Evolutionary conservation across 2,888 invertebrate species (phyloP).

Genomic region (Aporophyla lueneburgensis): DNA sequence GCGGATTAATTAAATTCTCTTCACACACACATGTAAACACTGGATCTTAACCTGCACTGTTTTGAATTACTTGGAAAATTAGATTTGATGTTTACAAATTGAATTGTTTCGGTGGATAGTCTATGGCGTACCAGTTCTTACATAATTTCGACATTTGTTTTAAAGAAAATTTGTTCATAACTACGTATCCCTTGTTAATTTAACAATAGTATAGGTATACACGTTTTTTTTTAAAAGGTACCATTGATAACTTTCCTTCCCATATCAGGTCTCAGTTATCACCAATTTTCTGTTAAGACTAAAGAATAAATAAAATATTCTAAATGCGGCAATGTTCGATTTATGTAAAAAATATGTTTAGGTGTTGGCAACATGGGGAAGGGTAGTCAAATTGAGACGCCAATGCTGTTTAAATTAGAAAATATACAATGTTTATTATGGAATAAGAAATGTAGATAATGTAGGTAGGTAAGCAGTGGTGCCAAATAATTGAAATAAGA

Average conservation of each 20-base stretch:
- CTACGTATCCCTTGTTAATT: too few relatives aligned
- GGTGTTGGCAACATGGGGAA: not conserved
- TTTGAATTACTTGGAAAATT: constrained; percentile 44
- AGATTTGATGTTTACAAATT: constrained; percentile 1
- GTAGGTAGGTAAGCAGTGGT: not conserved
- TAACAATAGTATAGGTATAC: too few relatives aligned
- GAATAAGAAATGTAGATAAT: not conserved
- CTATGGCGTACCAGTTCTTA: not conserved
- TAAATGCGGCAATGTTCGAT: not conserved
- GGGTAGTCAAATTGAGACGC: not conserved
- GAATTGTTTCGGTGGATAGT: not conserved
- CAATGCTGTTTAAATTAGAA: not conserved
- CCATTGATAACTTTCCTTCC: too few relatives aligned
- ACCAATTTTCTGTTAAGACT: not conserved
- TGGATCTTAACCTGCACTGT: constrained; percentile 69
- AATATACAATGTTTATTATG: too few relatives aligned
- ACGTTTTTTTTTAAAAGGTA: not conserved
- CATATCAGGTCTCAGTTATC: not conserved
- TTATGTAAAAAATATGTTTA: not conserved
- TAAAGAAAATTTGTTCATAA: not conserved
- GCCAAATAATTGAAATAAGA: not conserved
- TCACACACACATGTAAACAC: constrained; percentile 49
- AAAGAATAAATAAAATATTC: not conserved
- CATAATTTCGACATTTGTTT: not conserved
- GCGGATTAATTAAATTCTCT: constrained; percentile 82